phyloP scores from a whole-genome alignment of 53 echinoderm and acorn worm species.

The Actinopyga echinites region DNA sequence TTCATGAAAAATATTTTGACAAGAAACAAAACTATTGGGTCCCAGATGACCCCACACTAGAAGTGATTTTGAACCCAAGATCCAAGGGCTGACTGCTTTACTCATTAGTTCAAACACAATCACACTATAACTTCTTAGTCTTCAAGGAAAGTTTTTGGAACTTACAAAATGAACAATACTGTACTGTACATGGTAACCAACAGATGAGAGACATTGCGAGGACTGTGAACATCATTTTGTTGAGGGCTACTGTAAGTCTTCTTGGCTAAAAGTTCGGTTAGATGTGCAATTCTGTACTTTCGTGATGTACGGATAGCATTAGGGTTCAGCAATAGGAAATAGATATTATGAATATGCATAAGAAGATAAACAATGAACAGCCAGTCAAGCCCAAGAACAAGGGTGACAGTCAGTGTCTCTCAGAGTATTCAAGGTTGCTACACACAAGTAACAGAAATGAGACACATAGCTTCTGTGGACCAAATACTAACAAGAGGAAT shows the following conservation, averaged over 20 bases:
- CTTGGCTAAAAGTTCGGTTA: background rate
- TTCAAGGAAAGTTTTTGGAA: background rate
- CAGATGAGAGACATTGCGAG: background rate
- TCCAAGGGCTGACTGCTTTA: background rate
- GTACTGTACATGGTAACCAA: slow-evolving; percentile 12
- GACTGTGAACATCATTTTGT: slow-evolving; percentile 1
- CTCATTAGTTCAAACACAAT: background rate
- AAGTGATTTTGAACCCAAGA: background rate
- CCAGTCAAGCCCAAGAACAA: background rate
- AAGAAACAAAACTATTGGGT: too few species aligned
- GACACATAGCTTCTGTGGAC: background rate
- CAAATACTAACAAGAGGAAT: background rate
- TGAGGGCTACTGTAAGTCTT: background rate
- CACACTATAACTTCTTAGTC: background rate
- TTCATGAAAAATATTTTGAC: too few species aligned
- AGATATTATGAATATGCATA: slow-evolving; percentile 15
- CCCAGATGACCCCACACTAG: background rate
- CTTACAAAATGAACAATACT: slow-evolving; percentile 7
- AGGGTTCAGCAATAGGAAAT: background rate
- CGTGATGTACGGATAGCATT: background rate
- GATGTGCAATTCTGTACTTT: background rate
- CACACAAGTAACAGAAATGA: slow-evolving; percentile 1
- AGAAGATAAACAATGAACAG: background rate
- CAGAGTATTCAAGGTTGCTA: background rate
- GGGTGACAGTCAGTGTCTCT: background rate